Evolutionary conservation across 2,888 invertebrate genomes (phyloP), one percentile per base, ranked within the genome.

Genomic region (Pyrgus malvae): DNA sequence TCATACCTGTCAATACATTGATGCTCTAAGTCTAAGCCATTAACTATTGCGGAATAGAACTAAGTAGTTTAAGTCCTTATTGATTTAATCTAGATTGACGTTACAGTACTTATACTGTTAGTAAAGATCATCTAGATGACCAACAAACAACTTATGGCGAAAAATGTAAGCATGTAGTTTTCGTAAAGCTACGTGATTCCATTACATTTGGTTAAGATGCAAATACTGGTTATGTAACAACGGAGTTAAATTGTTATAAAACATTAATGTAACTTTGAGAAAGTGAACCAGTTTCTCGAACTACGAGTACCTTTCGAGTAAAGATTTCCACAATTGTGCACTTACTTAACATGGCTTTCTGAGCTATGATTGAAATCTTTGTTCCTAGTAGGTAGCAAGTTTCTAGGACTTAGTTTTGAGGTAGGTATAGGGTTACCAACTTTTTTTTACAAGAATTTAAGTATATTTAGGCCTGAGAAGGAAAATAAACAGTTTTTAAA

Each of bases 71-170:
- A 27, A 27, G 21, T 51, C 44, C 37, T 44, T 44, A 44, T 51
- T 14, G 19, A 27, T 27, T 25, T 37, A 51, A 51, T 51, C 44
- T 44, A 51, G 44, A 51, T 51, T 44, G n/a, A 51, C 44, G 51
- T 27, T n/a, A 25, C 25, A 8, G 3, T 51, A 35, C n/a, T n/a
- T n/a, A n/a, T n/a, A n/a, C n/a, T 12, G 12, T 19, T 35, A 9
- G 19, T 12, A 51, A 44, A 51, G 50, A 42, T 35, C 35, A 35
- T 17, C 19, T 3, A 9, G 50, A 44, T 44, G 25, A 19, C 1
- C 27, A 35, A 42, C 25, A 25, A 23, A 44, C 12, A 16, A 35
- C 12, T 3, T 25, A 42, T 23, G 12, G 11, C 11, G 2, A 25
- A 16, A 11, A 9, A 19, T 2, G 23, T 12, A 19, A 35, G 41